Evolutionary conservation across 2,113 vertebrate species (phyloP).

Genomic region (Tympanuchus pallidicinctus): DNA sequence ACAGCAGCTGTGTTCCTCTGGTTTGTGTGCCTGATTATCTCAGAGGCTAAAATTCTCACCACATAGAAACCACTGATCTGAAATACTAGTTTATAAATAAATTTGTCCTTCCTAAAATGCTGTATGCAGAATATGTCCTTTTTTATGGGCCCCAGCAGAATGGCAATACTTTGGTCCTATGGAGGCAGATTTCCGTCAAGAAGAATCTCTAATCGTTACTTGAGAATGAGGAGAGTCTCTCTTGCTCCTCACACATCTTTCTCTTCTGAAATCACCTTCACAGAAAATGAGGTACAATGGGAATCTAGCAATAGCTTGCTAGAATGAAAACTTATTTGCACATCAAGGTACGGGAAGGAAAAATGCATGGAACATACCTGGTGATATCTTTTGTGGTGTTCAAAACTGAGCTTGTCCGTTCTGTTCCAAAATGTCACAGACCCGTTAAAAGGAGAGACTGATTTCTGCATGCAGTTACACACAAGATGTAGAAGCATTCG

Average conservation of each 20-base stretch:
- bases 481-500: background rate
- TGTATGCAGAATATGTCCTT: background rate
- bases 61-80: fast-evolving
- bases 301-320: fast-evolving
- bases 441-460: background rate
- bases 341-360: background rate
- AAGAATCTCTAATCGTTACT: fast-evolving
- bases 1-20: background rate
- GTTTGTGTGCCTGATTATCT: background rate
- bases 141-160: background rate
- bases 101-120: background rate
- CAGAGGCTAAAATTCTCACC: fast-evolving
- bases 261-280: background rate
- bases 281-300: fast-evolving
- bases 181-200: background rate
- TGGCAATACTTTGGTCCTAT: background rate
- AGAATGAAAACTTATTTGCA: background rate
- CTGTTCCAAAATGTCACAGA: background rate
- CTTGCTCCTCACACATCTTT: background rate
- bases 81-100: background rate
- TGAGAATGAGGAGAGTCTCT: background rate
- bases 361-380: background rate
- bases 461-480: background rate
- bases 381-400: background rate
- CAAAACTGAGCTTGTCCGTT: background rate